Conservation (phyloP, 2,797 vertebrate genomes). For the Carduelis carduelis region DNA sequence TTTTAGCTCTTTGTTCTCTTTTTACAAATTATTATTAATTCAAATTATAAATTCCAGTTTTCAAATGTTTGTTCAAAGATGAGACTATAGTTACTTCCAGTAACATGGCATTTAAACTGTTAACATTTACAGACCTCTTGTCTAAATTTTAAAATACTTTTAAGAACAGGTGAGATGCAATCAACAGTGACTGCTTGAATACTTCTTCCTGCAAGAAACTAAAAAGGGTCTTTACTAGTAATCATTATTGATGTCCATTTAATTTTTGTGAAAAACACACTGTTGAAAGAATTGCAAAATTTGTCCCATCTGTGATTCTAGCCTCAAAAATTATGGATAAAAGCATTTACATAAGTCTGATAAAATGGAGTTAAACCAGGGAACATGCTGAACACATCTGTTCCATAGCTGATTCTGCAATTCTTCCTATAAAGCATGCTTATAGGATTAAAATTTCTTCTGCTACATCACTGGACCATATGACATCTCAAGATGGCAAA, state of each 20-base stretch:
- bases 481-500: background rate
- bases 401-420: background rate
- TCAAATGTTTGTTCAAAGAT: background rate
- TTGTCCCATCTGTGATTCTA: background rate
- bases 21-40: background rate
- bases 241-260: background rate
- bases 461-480: background rate
- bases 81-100: background rate
- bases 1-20: background rate
- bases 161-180: background rate
- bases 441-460: background rate
- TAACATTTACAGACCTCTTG: background rate
- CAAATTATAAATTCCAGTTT: background rate
- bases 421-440: background rate
- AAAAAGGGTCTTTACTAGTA: background rate
- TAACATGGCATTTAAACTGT: background rate
- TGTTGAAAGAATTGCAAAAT: background rate
- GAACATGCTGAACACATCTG: background rate
- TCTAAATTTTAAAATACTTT: background rate
- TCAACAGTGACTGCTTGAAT: background rate
- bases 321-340: background rate
- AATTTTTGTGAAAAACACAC: background rate
- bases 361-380: background rate
- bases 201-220: background rate
- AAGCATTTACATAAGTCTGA: background rate